phyloP scores from a whole-genome alignment of 2,797 vertebrate genomes.

The Phyllotis vaccarum region DNA sequence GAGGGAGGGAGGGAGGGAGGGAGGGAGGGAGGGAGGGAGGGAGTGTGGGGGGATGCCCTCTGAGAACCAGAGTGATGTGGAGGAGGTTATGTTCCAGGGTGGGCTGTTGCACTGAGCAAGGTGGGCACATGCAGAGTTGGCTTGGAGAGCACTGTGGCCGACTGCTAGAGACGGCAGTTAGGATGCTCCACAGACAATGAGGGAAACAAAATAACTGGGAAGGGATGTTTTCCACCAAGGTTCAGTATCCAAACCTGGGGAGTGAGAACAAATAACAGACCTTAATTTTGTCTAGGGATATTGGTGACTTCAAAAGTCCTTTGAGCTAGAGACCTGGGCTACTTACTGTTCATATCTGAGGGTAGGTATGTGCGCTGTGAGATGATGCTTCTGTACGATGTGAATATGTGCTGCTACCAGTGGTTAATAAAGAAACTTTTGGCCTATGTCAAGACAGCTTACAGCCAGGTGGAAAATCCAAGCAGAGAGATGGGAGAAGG shows the following conservation, averaged over 20 bases:
- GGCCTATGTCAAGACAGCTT: no score
- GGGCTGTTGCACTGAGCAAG: no score
- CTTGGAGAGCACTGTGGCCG: not conserved
- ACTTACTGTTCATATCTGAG: not conserved
- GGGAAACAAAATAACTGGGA: not conserved
- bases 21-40: no score
- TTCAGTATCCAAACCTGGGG: not conserved
- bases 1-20: no score
- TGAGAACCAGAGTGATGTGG: not conserved
- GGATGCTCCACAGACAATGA: not conserved
- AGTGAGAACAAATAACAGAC: not conserved
- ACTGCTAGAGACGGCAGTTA: not conserved
- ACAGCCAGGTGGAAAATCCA: no score
- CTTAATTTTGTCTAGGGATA: slow-evolving; percentile 23
- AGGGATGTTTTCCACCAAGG: not conserved
- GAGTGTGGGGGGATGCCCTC: not conserved
- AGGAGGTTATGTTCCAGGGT: not conserved
- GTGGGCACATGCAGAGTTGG: not conserved
- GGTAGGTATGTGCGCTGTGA: not conserved
- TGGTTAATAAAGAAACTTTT: no score
- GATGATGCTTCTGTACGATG: no score
- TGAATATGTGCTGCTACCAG: no score
- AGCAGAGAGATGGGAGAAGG: no score
- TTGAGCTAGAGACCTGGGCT: not conserved
- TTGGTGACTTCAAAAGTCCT: not conserved